Conservation (phyloP, 2,888 invertebrate genomes). For the Drosophila flavopinicola region DNA sequence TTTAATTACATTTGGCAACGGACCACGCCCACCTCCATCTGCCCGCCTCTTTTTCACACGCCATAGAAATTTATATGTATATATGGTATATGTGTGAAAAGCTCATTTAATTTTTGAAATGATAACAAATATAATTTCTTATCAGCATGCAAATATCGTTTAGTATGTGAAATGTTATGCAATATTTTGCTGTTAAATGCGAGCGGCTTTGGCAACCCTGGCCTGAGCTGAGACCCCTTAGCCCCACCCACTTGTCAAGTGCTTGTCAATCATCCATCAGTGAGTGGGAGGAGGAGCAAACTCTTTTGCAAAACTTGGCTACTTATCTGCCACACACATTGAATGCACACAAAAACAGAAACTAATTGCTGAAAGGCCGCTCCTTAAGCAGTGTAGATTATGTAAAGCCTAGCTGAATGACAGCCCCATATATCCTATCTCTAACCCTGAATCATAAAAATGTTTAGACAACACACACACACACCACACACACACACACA, state of each 20-base stretch:
- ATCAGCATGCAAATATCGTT: slow-evolving; percentile 30
- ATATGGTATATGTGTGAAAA: slow-evolving; percentile 52
- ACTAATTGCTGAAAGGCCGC: slow-evolving; percentile 73
- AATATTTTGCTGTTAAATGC: slow-evolving; percentile 40
- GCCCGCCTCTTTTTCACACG: background rate
- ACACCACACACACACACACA: slow-evolving; percentile 3
- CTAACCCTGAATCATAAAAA: slow-evolving; percentile 76
- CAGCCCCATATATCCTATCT: slow-evolving; percentile 56
- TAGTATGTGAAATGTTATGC: background rate
- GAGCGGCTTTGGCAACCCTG: slow-evolving; percentile 26
- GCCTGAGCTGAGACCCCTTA: too few relatives aligned
- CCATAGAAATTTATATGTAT: slow-evolving; percentile 18
- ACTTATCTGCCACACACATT: slow-evolving; percentile 65
- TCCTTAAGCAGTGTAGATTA: slow-evolving; percentile 66
- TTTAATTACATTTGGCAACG: slow-evolving; percentile 74
- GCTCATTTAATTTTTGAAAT: slow-evolving; percentile 78
- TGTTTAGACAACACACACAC: slow-evolving; percentile 67
- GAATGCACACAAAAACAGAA: slow-evolving; percentile 66
- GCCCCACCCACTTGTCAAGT: slow-evolving; percentile 46
- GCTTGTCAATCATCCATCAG: slow-evolving; percentile 63
- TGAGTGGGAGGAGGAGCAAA: slow-evolving; percentile 28
- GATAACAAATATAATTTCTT: slow-evolving; percentile 49
- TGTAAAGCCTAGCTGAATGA: slow-evolving; percentile 65
- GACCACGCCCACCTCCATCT: background rate
- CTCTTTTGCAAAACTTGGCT: slow-evolving; percentile 51